phyloP scores from a whole-genome alignment of 1,140 invertebrate genomes.

The Dreissena rostriformis region DNA sequence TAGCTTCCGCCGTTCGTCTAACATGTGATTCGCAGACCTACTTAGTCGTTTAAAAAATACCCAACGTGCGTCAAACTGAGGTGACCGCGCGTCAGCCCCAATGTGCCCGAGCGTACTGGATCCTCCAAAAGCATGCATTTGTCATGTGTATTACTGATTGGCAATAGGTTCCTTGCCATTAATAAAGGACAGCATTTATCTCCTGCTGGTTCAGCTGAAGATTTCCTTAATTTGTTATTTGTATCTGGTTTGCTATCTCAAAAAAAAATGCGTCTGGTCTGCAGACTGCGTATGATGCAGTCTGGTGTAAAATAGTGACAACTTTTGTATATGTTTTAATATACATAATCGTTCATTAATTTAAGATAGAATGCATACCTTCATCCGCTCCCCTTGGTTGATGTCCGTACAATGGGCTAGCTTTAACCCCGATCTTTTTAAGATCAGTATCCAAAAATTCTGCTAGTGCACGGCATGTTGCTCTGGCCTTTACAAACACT shows the following conservation, averaged over 20 bases:
- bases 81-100: too few species aligned
- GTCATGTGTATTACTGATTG: too few species aligned
- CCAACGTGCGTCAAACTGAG: too few species aligned
- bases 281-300: neutral
- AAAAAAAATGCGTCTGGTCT: neutral
- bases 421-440: slow-evolving; percentile 28
- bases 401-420: slow-evolving; percentile 57
- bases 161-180: neutral
- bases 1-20: too few species aligned
- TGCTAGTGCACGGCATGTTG: slow-evolving; percentile 36
- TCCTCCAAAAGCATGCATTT: too few species aligned
- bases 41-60: too few species aligned
- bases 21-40: too few species aligned
- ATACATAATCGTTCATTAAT: neutral
- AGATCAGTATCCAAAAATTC: slow-evolving; percentile 22
- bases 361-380: slow-evolving; percentile 43
- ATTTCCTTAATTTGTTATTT: too few species aligned
- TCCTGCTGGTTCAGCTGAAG: too few species aligned
- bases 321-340: neutral
- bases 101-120: too few species aligned
- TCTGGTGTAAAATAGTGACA: neutral
- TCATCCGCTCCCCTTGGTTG: slow-evolving; percentile 56
- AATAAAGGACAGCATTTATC: too few species aligned
- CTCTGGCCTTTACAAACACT: slow-evolving; percentile 40
- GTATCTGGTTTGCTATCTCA: too few species aligned